Base-by-base conservation (phyloP, 2,113 vertebrate species). In the Neofelis nebulosa region DNA sequence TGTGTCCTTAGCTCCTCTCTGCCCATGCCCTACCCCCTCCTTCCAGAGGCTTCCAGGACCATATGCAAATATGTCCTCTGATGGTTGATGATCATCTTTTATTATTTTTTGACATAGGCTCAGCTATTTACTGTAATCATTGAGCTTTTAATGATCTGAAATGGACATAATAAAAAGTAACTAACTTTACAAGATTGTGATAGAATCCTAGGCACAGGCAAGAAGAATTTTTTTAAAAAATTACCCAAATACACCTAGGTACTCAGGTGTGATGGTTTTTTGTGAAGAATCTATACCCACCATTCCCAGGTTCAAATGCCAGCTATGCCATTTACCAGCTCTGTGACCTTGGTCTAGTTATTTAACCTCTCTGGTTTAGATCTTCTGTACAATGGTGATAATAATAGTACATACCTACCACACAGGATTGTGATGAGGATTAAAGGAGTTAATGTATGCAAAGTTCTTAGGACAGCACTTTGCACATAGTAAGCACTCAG, bases 121-220 rank as follows among this genome's bases (percentile, higher is more conserved):
- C 31, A 52, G 12, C 5, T 82, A 91, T 74, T 25, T 45, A 78
- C 29, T 95, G 12, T 50, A 5, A 15, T 78, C 31, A 63, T 1
- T 88, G 27, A 96, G 57, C 36, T 86, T 94, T 63, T 45, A 81
- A 66, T 63, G 21, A 95, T 85, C 5, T 68, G 36, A 95, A 88
- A 89, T 73, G 19, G 3, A 82, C 12, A 31, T 23, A 66, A 50
- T 81, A 88, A 95, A 87, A 95, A 73, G 18, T 41, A 91, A 68
- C 3, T 57, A 82, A 95, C 6, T 88, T 74, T 63, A 68, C 68
- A 91, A 93, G 21, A 0, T 38, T 86, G 29, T 38, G 50, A 13
- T 71, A 55, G 66, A 66, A 96, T 66, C 33, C 3, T 88, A 36
- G 21, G n/a, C 29, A 87, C n/a, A 74, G 36, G 52, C 27, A 90